Base-by-base conservation (phyloP, 2,888 invertebrate genomes). In the Odontomyia ornata region DNA sequence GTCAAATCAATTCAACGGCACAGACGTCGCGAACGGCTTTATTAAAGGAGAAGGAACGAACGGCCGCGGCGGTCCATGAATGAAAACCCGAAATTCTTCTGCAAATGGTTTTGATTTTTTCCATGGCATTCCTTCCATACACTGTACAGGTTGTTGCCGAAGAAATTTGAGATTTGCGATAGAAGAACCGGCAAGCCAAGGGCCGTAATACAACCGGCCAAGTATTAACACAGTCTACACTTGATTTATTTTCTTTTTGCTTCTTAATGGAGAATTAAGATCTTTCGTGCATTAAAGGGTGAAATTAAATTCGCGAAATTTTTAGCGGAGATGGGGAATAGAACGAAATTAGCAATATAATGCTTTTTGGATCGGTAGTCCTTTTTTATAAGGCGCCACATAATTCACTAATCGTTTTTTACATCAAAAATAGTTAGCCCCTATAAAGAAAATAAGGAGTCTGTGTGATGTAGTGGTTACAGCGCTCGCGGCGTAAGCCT, bases 1-100 rank as follows among this genome's bases (percentile, higher is more conserved):
- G 65, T 65, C 65, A 65, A 65, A 65, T 36, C 65, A 36, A 65
- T 65, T 65, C 36, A 65, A 65, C 27, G 18, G 65, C 65, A 65
- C 65, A 65, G 65, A 65, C 36, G 18, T 65, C 65, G 36, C 28
- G 27, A 28, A 64, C 64, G 13, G 60, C 4, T 25, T 64, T 64
- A 64, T 64, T 64, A 64, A 64, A 64, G 18, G 62, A 28, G 62
- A 62, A 62, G 62, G 27, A 25, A 60, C n/a, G 60, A 25, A 5
- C 25, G 36, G 36, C 3, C 36, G 36, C 36, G 36, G 21, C 57
- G 28, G 62, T 11, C 28, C 27, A 62, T 62, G 25, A 27, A 62
- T 62, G 62, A 62, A 62, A 62, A 28, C 62, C 27, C 62, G 62
- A 62, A 62, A 62, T 62, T 62, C 62, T 27, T 23, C 11, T 62